A percentile compares a stretch with the other conserved stretches of the same genome.
phyloP scores from a whole-genome alignment of 2,113 vertebrate species.

The Jaculus jaculus region DNA sequence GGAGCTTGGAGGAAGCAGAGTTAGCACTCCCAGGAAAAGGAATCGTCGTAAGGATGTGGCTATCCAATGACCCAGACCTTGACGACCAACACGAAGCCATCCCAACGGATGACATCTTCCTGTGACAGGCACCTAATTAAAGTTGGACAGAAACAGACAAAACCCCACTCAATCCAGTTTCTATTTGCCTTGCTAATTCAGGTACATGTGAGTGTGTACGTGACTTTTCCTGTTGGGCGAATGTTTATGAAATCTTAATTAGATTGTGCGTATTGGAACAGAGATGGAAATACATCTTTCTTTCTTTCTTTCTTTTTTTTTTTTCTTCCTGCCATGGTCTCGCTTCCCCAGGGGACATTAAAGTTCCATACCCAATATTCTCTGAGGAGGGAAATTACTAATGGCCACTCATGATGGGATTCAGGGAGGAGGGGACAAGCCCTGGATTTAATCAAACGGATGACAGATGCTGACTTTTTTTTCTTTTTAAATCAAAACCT shows the following conservation, averaged over 20 bases:
- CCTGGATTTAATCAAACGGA: slow-evolving; percentile 49
- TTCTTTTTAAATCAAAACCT: slow-evolving; percentile 68
- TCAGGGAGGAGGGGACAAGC: background rate
- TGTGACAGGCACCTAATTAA: slow-evolving; percentile 76
- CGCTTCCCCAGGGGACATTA: background rate
- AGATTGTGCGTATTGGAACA: slow-evolving; percentile 55
- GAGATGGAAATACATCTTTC: slow-evolving; percentile 61
- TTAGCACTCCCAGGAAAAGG: background rate
- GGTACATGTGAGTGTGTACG: background rate
- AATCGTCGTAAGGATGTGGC: accelerated
- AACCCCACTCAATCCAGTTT: slow-evolving; percentile 69
- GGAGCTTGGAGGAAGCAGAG: background rate
- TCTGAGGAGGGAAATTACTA: slow-evolving; percentile 21
- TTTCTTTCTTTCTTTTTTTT: background rate
- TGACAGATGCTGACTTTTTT: background rate
- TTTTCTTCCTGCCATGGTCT: slow-evolving; percentile 31
- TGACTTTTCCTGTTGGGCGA: slow-evolving; percentile 62
- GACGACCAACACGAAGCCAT: slow-evolving; percentile 57
- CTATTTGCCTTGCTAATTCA: slow-evolving; percentile 71
- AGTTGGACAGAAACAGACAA: slow-evolving; percentile 65
- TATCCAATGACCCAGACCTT: background rate
- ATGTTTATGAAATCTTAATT: slow-evolving; percentile 81
- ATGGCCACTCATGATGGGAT: background rate
- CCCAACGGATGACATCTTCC: background rate
- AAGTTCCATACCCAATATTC: background rate